Base-by-base conservation (phyloP, 2,113 vertebrate genomes). In the Engystomops pustulosus region DNA sequence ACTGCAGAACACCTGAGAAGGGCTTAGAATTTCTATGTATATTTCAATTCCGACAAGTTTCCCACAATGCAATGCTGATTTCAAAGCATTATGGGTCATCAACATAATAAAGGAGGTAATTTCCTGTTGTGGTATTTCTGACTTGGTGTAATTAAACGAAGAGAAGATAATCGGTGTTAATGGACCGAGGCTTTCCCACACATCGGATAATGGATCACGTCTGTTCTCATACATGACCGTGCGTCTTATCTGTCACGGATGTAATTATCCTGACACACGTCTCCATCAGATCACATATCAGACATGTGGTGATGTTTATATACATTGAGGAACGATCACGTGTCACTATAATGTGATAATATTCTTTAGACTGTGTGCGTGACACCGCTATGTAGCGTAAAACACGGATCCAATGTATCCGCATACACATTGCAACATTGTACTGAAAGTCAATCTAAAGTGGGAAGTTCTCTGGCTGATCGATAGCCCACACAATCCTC, bases 1-100 rank as follows among this genome's bases (percentile, higher is more conserved):
- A 70, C 32, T 20, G 68, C 68, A 38, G 69, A 44, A 72, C 69
- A 72, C 69, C 11, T n/a, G n/a, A n/a, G n/a, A n/a, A n/a, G n/a
- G n/a, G n/a, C n/a, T n/a, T n/a, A n/a, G n/a, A n/a, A n/a, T n/a
- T n/a, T n/a, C n/a, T n/a, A n/a, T n/a, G n/a, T n/a, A n/a, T n/a
- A n/a, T n/a, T n/a, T n/a, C n/a, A n/a, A n/a, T n/a, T n/a, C n/a
- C n/a, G n/a, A 41, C 38, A 5, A 41, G 38, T 41, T 41, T 41
- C n/a, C n/a, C n/a, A n/a, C n/a, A n/a, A n/a, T n/a, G n/a, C n/a
- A n/a, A n/a, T n/a, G n/a, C n/a, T n/a, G n/a, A n/a, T n/a, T n/a
- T n/a, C n/a, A n/a, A n/a, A n/a, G 23, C 23, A 25, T 60, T 3
- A 60, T 60, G 25, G 10, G 8, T 3, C 55, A 0, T 10, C 51